These are phyloP conservation scores for Ellobius talpinus DNA, from an alignment of 2,113 vertebrate genomes.

Conservation along the genomic window DNA sequence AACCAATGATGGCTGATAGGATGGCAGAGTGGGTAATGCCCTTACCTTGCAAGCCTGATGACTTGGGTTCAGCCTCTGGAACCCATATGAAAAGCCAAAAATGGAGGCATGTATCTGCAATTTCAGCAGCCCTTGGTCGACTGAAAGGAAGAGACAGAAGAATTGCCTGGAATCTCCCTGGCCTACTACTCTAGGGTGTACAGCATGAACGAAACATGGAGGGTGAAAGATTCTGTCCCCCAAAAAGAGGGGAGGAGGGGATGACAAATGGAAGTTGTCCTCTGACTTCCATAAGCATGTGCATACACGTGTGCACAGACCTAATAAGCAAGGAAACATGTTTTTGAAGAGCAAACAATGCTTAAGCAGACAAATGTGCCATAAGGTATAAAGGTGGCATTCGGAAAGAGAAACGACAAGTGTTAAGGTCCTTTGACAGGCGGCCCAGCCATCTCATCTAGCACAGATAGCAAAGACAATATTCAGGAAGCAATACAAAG, in stretches of 20 bases:
- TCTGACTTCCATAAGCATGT: not conserved
- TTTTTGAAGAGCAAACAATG: not conserved
- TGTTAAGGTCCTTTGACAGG: not conserved
- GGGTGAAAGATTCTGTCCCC: not conserved
- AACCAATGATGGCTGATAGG: not conserved
- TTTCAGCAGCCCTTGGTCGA: not conserved
- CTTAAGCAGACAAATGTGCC: not conserved
- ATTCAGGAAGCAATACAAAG: not conserved
- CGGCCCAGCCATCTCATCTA: not conserved
- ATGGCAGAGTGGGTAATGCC: not conserved
- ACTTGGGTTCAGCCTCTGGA: too few relatives aligned
- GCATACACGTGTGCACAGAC: not conserved
- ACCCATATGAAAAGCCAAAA: not conserved
- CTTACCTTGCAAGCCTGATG: not conserved
- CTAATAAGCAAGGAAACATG: not conserved
- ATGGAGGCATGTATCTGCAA: not conserved
- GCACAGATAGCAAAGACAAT: not conserved
- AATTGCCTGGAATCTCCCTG: not conserved
- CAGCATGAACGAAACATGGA: not conserved
- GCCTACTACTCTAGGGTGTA: not conserved
- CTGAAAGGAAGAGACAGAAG: not conserved
- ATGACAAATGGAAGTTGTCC: not conserved
- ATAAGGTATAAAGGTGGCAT: not conserved
- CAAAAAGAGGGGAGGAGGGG: accelerated
- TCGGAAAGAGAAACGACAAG: not conserved